Conservation (phyloP, 2,888 invertebrate species). For the Lacanobia oleracea region DNA sequence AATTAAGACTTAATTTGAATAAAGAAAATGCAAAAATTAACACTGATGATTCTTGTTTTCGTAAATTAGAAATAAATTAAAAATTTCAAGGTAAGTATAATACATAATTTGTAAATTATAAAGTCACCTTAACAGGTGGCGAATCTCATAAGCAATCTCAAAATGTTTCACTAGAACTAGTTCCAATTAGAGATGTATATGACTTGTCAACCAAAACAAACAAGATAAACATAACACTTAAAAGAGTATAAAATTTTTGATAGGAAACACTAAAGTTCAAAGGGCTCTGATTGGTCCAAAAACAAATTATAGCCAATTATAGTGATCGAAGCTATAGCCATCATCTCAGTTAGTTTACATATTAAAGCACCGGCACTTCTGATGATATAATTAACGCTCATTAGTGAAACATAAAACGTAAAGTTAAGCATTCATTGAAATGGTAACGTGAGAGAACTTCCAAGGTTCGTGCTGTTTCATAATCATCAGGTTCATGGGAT, state of each 20-base stretch:
- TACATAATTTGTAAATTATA: background rate
- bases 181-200: slow-evolving; percentile 40
- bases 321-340: slow-evolving; percentile 66
- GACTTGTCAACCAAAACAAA: slow-evolving; percentile 58
- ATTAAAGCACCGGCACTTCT: slow-evolving; percentile 73
- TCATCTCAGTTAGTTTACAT: slow-evolving; percentile 71
- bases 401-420: slow-evolving; percentile 73
- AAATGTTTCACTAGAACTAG: slow-evolving; percentile 25
- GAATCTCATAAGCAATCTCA: slow-evolving; percentile 28
- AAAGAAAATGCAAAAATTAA: slow-evolving; percentile 15
- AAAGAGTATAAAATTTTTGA: slow-evolving; percentile 66
- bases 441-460: slow-evolving; percentile 65
- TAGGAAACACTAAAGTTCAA: slow-evolving; percentile 65
- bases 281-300: slow-evolving; percentile 68
- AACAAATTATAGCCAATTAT: slow-evolving; percentile 78
- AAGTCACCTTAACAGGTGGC: background rate
- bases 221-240: slow-evolving; percentile 56
- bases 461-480: slow-evolving; percentile 62
- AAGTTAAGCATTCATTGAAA: slow-evolving; percentile 66
- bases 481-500: slow-evolving; percentile 51
- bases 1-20: slow-evolving; percentile 3
- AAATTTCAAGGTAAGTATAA: background rate
- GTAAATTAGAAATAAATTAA: slow-evolving; percentile 14
- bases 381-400: slow-evolving; percentile 80
- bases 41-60: slow-evolving; percentile 11